A percentile compares a stretch with the other conserved stretches of the same genome.
Conservation (phyloP, 2,797 vertebrate genomes). For the Pangasius larnaudii region DNA sequence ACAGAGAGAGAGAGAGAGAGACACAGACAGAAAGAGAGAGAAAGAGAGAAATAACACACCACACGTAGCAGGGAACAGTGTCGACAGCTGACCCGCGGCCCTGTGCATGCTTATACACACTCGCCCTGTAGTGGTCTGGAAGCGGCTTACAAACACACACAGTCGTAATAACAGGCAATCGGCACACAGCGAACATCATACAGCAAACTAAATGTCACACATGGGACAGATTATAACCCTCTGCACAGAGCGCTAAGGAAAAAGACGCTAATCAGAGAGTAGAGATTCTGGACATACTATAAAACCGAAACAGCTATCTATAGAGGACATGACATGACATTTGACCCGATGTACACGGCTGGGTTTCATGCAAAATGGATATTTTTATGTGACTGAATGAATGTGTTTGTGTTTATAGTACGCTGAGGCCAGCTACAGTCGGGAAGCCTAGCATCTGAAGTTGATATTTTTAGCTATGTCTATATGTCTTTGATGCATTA, state of each 20-base stretch:
- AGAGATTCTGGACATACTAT: slow-evolving; percentile 10
- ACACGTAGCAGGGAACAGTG: slow-evolving; percentile 16
- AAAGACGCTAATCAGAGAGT: slow-evolving; percentile 22
- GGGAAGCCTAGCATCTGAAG: background rate
- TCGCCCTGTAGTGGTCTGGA: background rate
- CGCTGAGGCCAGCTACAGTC: background rate
- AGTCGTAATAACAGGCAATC: background rate
- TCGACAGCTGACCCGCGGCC: background rate
- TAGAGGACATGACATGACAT: background rate
- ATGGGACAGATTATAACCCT: slow-evolving; percentile 14
- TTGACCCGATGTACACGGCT: background rate
- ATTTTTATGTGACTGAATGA: background rate
- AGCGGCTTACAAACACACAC: background rate
- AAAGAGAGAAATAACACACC: background rate
- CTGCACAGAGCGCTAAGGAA: background rate
- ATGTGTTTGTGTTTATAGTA: background rate
- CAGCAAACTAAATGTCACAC: background rate
- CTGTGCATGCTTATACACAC: background rate
- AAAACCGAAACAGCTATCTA: background rate
- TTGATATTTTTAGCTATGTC: background rate
- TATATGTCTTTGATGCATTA: background rate
- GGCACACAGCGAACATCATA: background rate
- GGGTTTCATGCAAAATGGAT: background rate
- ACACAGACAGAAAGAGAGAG: slow-evolving; percentile 47
- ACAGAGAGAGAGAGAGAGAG: slow-evolving; percentile 31